A percentile compares a stretch with the other conserved stretches of the same genome.
These are phyloP conservation scores for Nomada ferruginata DNA, from an alignment of 2,888 invertebrate species.

Conservation along the genomic window DNA sequence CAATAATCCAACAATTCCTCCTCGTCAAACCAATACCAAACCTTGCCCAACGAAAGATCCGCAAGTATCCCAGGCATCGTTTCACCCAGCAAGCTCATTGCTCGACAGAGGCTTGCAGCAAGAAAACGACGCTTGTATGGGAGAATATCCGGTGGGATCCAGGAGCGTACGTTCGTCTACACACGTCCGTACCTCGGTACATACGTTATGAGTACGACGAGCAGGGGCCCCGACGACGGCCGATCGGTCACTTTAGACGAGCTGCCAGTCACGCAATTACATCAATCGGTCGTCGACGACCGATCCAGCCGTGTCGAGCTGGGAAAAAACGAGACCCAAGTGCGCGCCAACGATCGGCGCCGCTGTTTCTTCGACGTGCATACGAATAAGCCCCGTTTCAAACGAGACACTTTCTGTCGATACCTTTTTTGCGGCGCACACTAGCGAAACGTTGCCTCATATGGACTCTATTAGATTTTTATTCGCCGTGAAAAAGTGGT, in stretches of 20 bases:
- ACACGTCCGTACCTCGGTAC: conserved; percentile 40
- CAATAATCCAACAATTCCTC: too few species aligned
- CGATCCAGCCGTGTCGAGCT: conserved; percentile 48
- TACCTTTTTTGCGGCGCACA: too few species aligned
- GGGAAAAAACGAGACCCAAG: conserved; percentile 55
- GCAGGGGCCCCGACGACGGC: conserved; percentile 55
- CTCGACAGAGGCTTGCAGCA: conserved; percentile 41
- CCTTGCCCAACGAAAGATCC: not conserved
- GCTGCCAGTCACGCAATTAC: conserved; percentile 78
- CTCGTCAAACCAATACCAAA: too few species aligned
- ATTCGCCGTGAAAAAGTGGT: too few species aligned
- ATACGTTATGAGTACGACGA: conserved; percentile 60
- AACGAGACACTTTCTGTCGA: too few species aligned
- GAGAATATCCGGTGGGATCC: conserved; percentile 74
- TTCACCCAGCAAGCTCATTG: conserved; percentile 1
- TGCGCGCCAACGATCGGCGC: conserved; percentile 55
- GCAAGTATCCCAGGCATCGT: not conserved
- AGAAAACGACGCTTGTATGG: conserved; percentile 65
- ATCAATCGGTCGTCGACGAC: conserved; percentile 73
- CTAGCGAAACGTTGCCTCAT: too few species aligned
- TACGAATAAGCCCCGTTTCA: conserved; percentile 35
- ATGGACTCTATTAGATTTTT: too few species aligned
- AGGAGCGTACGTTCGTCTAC: conserved; percentile 53
- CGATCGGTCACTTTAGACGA: conserved; percentile 73
- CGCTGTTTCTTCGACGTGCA: conserved; percentile 44